Evolutionary conservation across 2,888 invertebrate genomes (phyloP), one percentile per base, ranked within the genome.

Genomic region (Acleris sparsana): DNA sequence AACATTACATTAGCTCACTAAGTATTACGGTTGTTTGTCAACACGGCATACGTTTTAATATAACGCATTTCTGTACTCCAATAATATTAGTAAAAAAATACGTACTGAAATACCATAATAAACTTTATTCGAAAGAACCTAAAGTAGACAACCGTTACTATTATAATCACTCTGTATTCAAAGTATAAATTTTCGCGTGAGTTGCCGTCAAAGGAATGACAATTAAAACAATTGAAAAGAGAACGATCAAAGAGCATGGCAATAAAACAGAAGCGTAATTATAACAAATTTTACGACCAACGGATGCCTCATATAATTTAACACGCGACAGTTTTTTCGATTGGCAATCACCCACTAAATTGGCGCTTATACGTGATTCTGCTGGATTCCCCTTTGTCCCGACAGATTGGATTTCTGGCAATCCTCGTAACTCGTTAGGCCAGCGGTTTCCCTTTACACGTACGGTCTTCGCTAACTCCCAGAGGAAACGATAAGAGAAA

Each of bases 331-430:
- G 66, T 66, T 62, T 66, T 66, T 66, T 66, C 62, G 61, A 66
- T 66, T 66, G 62, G 48, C 66, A 66, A 66, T 66, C 66, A 66
- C 46, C 66, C 61, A 62, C 62, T 66, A 66, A 66, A 62, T 66
- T 65, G 65, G 61, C 51, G 61, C 60, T 65, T 66, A 66, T 66
- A 66, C 52, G 66, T 66, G 66, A 66, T 62, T 62, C 66, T 22
- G 52, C 52, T 18, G 61, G 66, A 66, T 66, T 61, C 61, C 62
- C 56, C 39, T 62, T 65, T 55, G 56, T 52, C 61, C 57, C 62
- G 22, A 51, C 48, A 66, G 66, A 66, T 66, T 66, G 66, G 66
- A 66, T 66, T 66, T 62, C 62, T 61, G 62, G 52, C 61, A 60
- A 60, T 61, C 65, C 65, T 65, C 65, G 44, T 55, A 65, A 44